Evolutionary conservation across 2,888 invertebrate species (phyloP).

Genomic region (Chymomyza caudatula): DNA sequence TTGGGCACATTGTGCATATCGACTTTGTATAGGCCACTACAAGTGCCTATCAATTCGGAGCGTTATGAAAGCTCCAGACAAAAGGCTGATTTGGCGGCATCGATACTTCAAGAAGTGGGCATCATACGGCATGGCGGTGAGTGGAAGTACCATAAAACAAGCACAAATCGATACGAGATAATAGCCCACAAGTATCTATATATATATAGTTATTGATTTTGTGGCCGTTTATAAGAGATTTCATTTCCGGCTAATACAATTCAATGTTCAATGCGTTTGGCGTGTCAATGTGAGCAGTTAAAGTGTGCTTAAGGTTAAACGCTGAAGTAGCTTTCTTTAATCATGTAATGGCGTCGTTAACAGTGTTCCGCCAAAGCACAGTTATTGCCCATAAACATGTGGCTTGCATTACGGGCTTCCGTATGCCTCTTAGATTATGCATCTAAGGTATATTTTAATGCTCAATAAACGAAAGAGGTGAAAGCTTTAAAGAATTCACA

Average conservation of each 20-base stretch:
- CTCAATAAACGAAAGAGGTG: neutral
- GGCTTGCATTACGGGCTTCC: neutral
- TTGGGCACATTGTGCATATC: slow-evolving; percentile 86
- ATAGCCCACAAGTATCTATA: neutral
- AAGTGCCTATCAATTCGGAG: slow-evolving; percentile 84
- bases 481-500: neutral
- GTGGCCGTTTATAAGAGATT: slow-evolving; percentile 6
- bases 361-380: neutral
- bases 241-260: slow-evolving; percentile 7
- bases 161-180: neutral
- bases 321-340: neutral
- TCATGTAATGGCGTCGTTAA: neutral
- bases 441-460: neutral
- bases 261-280: neutral
- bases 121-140: slow-evolving; percentile 82
- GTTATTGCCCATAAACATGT: neutral
- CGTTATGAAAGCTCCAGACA: slow-evolving; percentile 87
- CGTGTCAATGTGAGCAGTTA: neutral
- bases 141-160: slow-evolving; percentile 31
- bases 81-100: slow-evolving; percentile 88
- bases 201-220: slow-evolving; percentile 45
- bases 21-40: slow-evolving; percentile 83
- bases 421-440: neutral
- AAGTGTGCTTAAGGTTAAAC: neutral
- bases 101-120: slow-evolving; percentile 86